A percentile compares a stretch with the other conserved stretches of the same genome.
Conservation (phyloP, 1,140 invertebrate species). For the Nasonia giraulti region DNA sequence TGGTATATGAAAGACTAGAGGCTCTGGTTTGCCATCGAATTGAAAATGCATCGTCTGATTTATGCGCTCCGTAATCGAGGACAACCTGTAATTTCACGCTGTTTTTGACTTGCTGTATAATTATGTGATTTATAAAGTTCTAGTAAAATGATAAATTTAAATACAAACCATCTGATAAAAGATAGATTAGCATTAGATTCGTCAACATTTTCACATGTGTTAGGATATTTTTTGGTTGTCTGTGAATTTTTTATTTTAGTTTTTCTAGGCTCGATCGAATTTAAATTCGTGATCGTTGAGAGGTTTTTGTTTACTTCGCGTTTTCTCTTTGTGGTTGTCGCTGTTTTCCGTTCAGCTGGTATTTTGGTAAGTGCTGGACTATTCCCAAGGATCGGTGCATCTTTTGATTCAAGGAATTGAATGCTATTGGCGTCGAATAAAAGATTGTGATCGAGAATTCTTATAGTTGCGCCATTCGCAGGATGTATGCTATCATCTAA, state of each 20-base stretch:
- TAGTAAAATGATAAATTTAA: neutral
- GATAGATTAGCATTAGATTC: slow-evolving; percentile 71
- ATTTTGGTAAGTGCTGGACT: neutral
- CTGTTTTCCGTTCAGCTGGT: slow-evolving; percentile 1
- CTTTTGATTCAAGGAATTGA: slow-evolving; percentile 61
- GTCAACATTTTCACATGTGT: slow-evolving; percentile 64
- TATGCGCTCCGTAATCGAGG: slow-evolving; percentile 84
- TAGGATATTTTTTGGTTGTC: slow-evolving; percentile 66
- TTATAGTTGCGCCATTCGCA: slow-evolving; percentile 62
- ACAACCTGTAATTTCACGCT: slow-evolving; percentile 21
- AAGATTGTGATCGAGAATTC: slow-evolving; percentile 64
- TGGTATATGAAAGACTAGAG: slow-evolving; percentile 83
- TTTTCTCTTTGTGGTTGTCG: slow-evolving; percentile 62
- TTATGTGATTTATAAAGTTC: neutral
- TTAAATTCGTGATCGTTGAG: slow-evolving; percentile 62
- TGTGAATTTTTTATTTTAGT: slow-evolving; percentile 62
- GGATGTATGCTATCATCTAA: slow-evolving; percentile 65
- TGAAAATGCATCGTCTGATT: slow-evolving; percentile 88
- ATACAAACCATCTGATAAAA: slow-evolving; percentile 82
- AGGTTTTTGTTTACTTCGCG: slow-evolving; percentile 60
- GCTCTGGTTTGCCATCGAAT: slow-evolving; percentile 82
- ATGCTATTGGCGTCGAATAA: slow-evolving; percentile 64
- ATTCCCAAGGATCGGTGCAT: neutral
- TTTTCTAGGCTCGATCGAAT: slow-evolving; percentile 67
- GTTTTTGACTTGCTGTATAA: neutral